These are phyloP conservation scores for Melanchra persicariae DNA, from an alignment of 2,888 invertebrate species.

Conservation along the genomic window DNA sequence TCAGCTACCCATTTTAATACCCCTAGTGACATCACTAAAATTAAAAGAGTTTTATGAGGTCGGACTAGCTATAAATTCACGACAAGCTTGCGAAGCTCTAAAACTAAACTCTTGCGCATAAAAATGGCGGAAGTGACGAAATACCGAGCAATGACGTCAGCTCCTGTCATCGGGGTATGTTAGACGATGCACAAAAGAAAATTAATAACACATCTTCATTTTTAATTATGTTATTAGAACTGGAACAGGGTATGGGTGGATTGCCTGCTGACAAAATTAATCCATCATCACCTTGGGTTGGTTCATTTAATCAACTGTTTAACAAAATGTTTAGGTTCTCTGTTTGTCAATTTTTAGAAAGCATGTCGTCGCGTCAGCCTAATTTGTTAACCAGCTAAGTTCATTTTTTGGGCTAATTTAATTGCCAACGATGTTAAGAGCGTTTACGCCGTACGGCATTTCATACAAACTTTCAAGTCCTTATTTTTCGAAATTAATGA, in stretches of 20 bases:
- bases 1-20: constrained; percentile 36
- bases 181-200: constrained; percentile 4
- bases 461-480: no score
- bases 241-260: constrained; percentile 15
- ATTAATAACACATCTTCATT: constrained; percentile 11
- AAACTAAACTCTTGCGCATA: constrained; percentile 66
- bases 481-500: no score
- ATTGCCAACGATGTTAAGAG: no score
- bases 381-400: no score
- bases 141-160: constrained; percentile 56
- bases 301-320: neutral
- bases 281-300: neutral
- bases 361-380: no score
- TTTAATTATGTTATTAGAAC: neutral
- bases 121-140: constrained; percentile 67
- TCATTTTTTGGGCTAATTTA: no score
- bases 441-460: no score
- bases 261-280: neutral
- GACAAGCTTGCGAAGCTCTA: constrained; percentile 57
- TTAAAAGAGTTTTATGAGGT: constrained; percentile 61
- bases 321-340: no score
- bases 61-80: constrained; percentile 51
- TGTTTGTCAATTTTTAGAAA: no score
- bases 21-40: constrained; percentile 42
- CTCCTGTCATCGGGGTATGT: constrained; percentile 28